Conservation (phyloP, 2,797 vertebrate species). For the Acridotheres tristis region DNA sequence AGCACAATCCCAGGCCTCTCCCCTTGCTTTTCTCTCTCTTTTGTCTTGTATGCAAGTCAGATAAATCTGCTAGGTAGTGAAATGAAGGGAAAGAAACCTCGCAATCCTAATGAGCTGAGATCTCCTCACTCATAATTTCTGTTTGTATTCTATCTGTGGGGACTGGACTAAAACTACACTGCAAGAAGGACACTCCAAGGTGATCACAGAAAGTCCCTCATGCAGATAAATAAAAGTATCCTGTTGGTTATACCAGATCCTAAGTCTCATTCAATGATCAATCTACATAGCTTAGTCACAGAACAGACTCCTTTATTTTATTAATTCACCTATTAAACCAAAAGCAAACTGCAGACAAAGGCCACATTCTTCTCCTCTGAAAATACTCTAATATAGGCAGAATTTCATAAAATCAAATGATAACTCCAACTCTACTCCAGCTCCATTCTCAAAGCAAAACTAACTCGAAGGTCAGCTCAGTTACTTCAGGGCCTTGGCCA, state of each 20-base stretch:
- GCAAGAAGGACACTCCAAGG: not conserved
- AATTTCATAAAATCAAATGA: not conserved
- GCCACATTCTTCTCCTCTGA: not conserved
- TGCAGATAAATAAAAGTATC: not conserved
- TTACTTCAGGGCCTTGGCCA: not conserved
- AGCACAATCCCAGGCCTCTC: not conserved
- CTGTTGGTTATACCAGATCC: not conserved
- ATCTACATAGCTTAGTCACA: not conserved
- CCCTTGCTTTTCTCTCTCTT: not conserved
- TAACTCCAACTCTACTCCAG: not conserved
- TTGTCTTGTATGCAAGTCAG: accelerated
- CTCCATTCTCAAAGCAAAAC: not conserved
- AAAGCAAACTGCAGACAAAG: not conserved
- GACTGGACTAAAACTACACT: not conserved
- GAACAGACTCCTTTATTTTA: not conserved
- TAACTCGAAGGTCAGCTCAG: not conserved
- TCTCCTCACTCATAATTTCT: not conserved
- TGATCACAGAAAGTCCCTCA: not conserved
- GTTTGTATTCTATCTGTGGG: not conserved
- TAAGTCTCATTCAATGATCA: not conserved
- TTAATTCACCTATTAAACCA: not conserved
- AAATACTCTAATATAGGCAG: not conserved
- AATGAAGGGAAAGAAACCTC: not conserved
- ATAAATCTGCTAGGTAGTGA: not conserved
- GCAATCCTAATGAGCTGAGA: not conserved